These are phyloP conservation scores for Nothura maculosa DNA, from an alignment of 2,797 vertebrate genomes.

Conservation along the genomic window DNA sequence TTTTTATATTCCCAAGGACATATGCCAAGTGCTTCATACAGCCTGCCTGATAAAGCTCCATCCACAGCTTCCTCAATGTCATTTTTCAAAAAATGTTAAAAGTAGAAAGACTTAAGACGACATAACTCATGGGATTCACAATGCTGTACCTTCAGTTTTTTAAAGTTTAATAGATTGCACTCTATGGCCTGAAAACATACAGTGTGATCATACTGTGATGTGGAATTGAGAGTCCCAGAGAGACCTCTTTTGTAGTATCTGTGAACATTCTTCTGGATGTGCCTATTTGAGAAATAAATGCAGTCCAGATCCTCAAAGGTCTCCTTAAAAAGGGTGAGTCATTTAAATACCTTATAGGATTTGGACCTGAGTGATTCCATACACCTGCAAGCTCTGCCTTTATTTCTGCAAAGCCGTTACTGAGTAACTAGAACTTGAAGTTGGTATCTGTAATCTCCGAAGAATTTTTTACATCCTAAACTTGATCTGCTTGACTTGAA, in stretches of 20 bases:
- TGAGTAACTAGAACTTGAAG: neutral
- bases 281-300: slow-evolving; percentile 22
- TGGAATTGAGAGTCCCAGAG: neutral
- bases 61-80: neutral
- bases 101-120: neutral
- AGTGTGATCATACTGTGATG: neutral
- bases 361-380: slow-evolving; percentile 4
- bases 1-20: neutral
- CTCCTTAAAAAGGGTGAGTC: neutral
- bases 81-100: neutral
- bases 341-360: slow-evolving; percentile 23
- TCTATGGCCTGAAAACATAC: neutral
- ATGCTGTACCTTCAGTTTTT: neutral
- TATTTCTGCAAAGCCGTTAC: neutral
- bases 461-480: neutral
- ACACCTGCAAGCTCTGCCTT: neutral
- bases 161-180: neutral
- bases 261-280: neutral
- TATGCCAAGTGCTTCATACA: accelerated
- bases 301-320: slow-evolving; percentile 1
- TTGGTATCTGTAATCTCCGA: slow-evolving; percentile 17
- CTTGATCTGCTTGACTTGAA: slow-evolving; percentile 47
- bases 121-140: neutral
- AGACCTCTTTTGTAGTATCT: neutral
- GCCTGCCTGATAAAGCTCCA: accelerated